Evolutionary conservation across 2,113 vertebrate species (phyloP).

Genomic region (Chroicocephalus ridibundus): DNA sequence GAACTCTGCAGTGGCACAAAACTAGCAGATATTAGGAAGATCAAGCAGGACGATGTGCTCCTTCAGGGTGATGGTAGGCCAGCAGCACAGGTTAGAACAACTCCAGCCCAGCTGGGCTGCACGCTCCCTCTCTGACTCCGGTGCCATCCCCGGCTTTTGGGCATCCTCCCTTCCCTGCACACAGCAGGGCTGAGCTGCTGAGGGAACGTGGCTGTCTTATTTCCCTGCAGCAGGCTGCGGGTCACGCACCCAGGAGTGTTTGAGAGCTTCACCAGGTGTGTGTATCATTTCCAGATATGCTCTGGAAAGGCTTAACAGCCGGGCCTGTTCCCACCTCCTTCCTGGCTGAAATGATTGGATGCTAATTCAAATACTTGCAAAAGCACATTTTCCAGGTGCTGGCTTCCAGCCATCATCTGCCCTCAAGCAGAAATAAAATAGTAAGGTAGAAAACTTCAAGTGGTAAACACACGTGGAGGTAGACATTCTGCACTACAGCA

Average conservation of each 20-base stretch:
- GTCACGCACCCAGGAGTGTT: not conserved
- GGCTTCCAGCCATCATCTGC: not conserved
- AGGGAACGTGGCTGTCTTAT: not conserved
- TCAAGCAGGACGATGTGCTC: not conserved
- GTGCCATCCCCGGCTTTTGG: not conserved
- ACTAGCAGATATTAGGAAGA: not conserved
- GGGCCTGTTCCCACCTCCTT: not conserved
- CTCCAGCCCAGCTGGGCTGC: not conserved
- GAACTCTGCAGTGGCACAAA: not conserved
- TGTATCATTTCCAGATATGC: not conserved
- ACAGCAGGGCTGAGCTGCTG: not conserved
- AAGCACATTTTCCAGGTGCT: not conserved
- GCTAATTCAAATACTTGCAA: not conserved
- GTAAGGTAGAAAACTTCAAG: not conserved
- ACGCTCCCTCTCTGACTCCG: not conserved
- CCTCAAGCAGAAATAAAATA: not conserved
- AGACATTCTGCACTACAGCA: not conserved
- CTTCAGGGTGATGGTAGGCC: not conserved
- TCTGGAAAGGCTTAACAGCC: not conserved
- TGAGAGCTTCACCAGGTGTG: not conserved
- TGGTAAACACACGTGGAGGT: fast-evolving
- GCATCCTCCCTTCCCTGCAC: not conserved
- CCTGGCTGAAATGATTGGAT: not conserved
- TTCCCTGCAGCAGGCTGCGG: not conserved
- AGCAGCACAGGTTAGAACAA: not conserved